Evolutionary conservation across 1,140 invertebrate genomes (phyloP), one percentile per base, ranked within the genome.

Genomic region (Hylaeus anthracinus): DNA sequence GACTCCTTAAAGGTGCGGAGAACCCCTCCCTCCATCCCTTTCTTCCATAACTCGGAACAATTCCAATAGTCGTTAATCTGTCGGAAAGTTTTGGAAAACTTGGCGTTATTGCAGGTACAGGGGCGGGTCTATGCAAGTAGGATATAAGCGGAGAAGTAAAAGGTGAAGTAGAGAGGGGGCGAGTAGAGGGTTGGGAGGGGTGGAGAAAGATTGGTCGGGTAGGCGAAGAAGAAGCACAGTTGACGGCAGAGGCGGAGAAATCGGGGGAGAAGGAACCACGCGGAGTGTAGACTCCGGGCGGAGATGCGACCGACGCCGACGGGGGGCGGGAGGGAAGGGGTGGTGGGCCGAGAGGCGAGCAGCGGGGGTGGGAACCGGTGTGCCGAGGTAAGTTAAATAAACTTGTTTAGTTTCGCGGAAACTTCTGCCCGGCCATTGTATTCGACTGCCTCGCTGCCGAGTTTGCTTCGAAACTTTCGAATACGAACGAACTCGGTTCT

Each of bases 21-120:
- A 51, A 9, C 41, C 60, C 67, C 65, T 64, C 79, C 43, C 53
- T 48, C 55, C 56, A 26, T 37, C 79, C 70, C 81, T 61, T 78
- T 69, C 66, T 72, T 79, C 82, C 86, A 88, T 90, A 91, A 90
- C 84, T 90, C 87, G 70, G 26, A 91, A 91, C 90, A 90, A 92
- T 92, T 91, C 90, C 90, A 90, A 90, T 91, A 92, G 89, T 91
- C 90, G 89, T 92, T 92, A 91, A 92, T 92, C 90, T 90, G 86
- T 90, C 90, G 85, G 79, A 86, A 91, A 92, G 81, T 92, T 91
- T 88, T 51, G 82, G 87, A 87, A 90, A 92, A 92, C 90, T 91
- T 89, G 85, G 63, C 89, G 88, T 91, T 91, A 90, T 91, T 91
- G 90, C 90, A 87, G 86, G 84, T 90, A 86, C 86, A 90, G 86